Evolutionary conservation across 2,888 invertebrate genomes (phyloP).

Genomic region (Lasius platythorax): DNA sequence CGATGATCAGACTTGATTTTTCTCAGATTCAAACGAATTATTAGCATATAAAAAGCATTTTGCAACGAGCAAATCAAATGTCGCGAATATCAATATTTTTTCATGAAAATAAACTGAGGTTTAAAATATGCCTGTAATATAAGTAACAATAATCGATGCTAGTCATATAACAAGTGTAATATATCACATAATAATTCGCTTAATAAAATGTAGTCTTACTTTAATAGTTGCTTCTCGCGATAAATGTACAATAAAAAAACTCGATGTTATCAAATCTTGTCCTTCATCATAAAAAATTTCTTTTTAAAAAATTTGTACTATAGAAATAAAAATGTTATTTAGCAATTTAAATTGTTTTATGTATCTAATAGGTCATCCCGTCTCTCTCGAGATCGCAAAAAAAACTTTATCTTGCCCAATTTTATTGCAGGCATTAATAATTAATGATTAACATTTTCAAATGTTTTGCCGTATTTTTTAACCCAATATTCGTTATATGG

Average conservation of each 20-base stretch:
- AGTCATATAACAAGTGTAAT: background rate
- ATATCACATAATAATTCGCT: background rate
- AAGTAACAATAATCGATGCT: background rate
- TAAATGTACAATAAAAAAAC: background rate
- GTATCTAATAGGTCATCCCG: background rate
- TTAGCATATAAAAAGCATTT: background rate
- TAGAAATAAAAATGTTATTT: background rate
- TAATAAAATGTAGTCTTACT: background rate
- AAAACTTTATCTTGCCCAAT: background rate
- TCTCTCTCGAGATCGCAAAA: background rate
- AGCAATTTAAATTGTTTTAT: background rate
- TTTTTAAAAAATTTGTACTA: background rate
- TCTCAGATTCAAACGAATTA: slow-evolving; percentile 13
- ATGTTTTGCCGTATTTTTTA: background rate
- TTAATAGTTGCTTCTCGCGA: background rate
- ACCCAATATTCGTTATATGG: slow-evolving; percentile 69
- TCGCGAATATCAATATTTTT: background rate
- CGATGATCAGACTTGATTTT: slow-evolving; percentile 20
- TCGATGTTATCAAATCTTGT: background rate
- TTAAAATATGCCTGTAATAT: slow-evolving; percentile 2
- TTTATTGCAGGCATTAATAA: background rate
- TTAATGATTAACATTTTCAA: background rate
- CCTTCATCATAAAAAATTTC: background rate
- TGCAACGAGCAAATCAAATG: slow-evolving; percentile 1
- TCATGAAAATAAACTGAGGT: background rate